Evolutionary conservation across 2,888 invertebrate genomes (phyloP).

Genomic region (Galeopsomyia nigrocyanea): DNA sequence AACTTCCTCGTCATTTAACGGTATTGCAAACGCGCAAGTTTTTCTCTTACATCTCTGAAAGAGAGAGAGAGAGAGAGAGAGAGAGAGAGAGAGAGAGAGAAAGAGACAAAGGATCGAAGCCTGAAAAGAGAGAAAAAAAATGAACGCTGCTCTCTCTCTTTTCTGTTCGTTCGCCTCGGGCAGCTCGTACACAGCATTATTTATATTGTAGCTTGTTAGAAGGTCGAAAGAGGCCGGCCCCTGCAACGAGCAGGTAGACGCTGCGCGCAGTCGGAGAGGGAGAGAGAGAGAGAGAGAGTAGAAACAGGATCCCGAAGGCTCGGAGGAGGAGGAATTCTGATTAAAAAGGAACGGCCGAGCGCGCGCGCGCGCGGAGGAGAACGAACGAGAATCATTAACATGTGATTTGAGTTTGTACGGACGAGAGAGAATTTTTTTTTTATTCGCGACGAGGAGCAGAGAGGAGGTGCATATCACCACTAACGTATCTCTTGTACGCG

Average conservation of each 20-base stretch:
- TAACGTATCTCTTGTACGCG: conserved; percentile 10
- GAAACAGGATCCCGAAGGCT: conserved; percentile 10
- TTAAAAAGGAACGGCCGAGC: conserved; percentile 35
- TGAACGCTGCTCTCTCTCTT: conserved; percentile 1
- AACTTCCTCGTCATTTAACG: too few relatives aligned
- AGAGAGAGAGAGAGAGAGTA: not conserved
- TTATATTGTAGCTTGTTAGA: conserved; percentile 61
- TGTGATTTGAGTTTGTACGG: conserved; percentile 21
- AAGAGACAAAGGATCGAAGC: not conserved
- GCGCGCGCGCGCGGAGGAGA: conserved; percentile 15
- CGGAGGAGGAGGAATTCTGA: conserved; percentile 27
- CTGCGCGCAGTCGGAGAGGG: conserved; percentile 3
- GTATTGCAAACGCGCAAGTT: too few relatives aligned
- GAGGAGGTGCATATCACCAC: conserved; percentile 20
- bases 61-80: conserved; percentile 3
- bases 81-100: conserved; percentile 10
- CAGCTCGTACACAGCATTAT: conserved; percentile 49
- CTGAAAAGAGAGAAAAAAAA: conserved; percentile 24
- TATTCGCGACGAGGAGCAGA: conserved; percentile 30
- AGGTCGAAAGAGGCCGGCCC: conserved; percentile 44
- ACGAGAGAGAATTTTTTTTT: too few relatives aligned
- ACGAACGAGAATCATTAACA: conserved; percentile 42
- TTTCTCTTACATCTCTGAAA: too few relatives aligned
- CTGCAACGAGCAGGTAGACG: not conserved
- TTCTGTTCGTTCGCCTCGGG: not conserved